Percentiles rank a stretch among this genome's conserved stretches.
These are phyloP conservation scores for Sinonovacula constricta DNA, from an alignment of 1,140 invertebrate species.

Conservation along the genomic window DNA sequence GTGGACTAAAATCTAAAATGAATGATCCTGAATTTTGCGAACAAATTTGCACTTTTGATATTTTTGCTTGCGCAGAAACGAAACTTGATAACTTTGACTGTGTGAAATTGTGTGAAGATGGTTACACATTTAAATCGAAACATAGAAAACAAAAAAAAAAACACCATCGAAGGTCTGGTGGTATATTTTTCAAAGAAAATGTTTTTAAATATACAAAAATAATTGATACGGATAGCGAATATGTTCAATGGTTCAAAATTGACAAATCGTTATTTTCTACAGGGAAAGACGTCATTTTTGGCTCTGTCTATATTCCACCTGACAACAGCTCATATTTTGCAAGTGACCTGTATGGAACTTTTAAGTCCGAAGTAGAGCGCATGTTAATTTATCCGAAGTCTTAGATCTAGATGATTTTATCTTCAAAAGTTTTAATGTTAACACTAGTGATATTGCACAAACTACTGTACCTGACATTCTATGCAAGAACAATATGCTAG, in stretches of 20 bases:
- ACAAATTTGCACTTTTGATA: conserved; percentile 4
- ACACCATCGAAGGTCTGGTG: not conserved
- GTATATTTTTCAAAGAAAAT: conserved; percentile 13
- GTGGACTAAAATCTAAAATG: conserved; percentile 22
- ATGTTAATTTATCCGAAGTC: no score
- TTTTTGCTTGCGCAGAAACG: conserved; percentile 26
- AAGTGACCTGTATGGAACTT: no score
- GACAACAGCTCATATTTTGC: no score
- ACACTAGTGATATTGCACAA: no score
- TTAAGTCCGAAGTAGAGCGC: no score
- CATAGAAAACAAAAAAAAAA: conserved; percentile 9
- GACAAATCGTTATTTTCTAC: not conserved
- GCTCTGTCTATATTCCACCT: conserved; percentile 7
- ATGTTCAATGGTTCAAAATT: conserved; percentile 21
- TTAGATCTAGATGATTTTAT: no score
- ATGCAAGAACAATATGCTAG: no score
- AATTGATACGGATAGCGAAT: not conserved
- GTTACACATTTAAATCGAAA: conserved; percentile 12
- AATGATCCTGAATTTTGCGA: conserved; percentile 12
- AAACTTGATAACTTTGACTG: conserved; percentile 13
- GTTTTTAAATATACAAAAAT: not conserved
- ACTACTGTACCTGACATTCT: no score
- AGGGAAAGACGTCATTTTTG: not conserved
- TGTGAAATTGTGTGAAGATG: not conserved
- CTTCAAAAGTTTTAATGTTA: no score